Evolutionary conservation across 2,113 vertebrate genomes (phyloP).

Genomic region (Corvus hawaiiensis): DNA sequence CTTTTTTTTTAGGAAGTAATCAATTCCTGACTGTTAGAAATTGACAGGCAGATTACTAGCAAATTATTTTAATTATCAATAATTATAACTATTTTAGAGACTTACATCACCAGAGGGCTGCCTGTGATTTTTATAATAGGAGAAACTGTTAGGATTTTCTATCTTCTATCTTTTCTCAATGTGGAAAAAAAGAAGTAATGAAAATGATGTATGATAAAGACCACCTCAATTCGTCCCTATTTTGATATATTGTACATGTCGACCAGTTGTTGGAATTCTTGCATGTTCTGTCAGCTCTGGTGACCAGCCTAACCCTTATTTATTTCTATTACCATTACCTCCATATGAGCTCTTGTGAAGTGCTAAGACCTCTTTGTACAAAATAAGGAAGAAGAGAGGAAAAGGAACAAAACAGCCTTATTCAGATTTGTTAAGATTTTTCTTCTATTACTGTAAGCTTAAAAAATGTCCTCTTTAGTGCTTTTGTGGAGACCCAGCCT

Average conservation of each 20-base stretch:
- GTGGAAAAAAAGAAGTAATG: neutral
- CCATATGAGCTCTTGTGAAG: neutral
- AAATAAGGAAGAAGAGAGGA: neutral
- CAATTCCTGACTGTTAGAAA: neutral
- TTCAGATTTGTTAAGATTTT: neutral
- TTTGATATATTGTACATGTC: neutral
- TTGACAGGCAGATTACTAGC: neutral
- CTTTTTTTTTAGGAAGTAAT: neutral
- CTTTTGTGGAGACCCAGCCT: neutral
- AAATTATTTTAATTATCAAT: constrained; percentile 11
- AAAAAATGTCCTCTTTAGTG: neutral
- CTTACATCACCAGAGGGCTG: neutral
- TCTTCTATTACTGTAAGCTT: neutral
- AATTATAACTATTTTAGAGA: constrained; percentile 2
- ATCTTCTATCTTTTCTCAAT: neutral
- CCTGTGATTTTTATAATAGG: neutral
- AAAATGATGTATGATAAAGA: neutral
- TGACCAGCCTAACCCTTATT: neutral
- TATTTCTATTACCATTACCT: neutral
- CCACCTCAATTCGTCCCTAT: neutral
- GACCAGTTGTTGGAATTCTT: neutral
- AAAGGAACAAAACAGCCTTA: neutral
- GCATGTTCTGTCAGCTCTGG: neutral
- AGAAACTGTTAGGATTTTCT: neutral
- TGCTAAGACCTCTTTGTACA: neutral